phyloP scores from a whole-genome alignment of 2,113 vertebrate species.

The Scartelaos histophorus region DNA sequence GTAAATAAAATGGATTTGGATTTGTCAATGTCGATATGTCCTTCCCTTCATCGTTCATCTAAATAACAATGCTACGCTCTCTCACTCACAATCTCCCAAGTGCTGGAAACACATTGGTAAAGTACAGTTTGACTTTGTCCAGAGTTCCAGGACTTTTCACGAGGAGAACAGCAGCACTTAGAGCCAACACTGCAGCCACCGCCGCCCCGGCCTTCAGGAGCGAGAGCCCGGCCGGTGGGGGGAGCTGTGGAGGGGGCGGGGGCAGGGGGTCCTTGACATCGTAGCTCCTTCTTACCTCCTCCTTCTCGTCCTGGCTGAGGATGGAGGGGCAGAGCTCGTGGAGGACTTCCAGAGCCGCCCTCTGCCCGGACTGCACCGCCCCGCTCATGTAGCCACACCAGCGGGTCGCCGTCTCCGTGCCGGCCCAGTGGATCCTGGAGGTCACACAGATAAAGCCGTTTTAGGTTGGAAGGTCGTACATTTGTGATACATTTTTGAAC shows the following conservation, averaged over 20 bases:
- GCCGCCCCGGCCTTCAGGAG: background rate
- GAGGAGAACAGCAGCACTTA: conserved; percentile 46
- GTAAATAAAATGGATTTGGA: background rate
- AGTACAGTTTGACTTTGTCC: conserved; percentile 14
- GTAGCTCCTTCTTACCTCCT: conserved; percentile 19
- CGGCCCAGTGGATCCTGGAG: conserved; percentile 76
- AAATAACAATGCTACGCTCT: background rate
- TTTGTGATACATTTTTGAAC: background rate
- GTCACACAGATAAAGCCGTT: background rate
- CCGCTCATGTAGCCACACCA: conserved; percentile 80
- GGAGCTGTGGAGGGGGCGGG: background rate
- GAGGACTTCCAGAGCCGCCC: conserved; percentile 75
- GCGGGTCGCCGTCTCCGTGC: conserved; percentile 76
- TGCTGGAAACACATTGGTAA: conserved; percentile 13
- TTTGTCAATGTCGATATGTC: background rate
- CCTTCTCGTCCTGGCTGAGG: conserved; percentile 60
- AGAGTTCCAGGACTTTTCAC: conserved; percentile 20
- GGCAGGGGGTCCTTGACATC: background rate
- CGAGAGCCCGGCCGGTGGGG: background rate
- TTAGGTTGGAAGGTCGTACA: background rate
- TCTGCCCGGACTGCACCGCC: conserved; percentile 72
- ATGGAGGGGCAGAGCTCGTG: conserved; percentile 51
- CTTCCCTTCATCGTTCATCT: background rate
- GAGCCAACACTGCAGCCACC: conserved; percentile 26
- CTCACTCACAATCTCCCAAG: background rate